Evolutionary conservation across 2,797 vertebrate genomes (phyloP).

Genomic region (Pangasius mekongensis): DNA sequence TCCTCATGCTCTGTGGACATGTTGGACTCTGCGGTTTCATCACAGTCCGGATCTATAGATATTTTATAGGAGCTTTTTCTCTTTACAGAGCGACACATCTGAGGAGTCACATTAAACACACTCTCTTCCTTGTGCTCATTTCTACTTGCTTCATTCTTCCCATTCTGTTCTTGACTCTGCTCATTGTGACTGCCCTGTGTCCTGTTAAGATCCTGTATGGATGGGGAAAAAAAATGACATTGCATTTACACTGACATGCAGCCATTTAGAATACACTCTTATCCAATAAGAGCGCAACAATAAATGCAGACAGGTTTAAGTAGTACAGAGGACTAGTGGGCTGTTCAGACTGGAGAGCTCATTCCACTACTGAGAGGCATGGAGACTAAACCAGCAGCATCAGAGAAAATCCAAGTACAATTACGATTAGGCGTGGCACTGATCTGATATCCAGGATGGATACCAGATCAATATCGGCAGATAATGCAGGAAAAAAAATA

Average conservation of each 20-base stretch:
- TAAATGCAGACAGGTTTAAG: neutral
- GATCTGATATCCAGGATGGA: neutral
- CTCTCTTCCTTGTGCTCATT: neutral
- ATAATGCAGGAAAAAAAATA: neutral
- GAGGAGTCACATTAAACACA: conserved; percentile 2
- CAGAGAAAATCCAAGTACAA: neutral
- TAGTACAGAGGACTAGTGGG: neutral
- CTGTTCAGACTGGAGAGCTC: neutral
- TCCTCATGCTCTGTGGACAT: conserved; percentile 32
- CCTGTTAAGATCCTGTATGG: conserved; percentile 27
- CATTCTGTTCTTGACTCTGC: neutral
- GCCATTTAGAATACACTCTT: neutral
- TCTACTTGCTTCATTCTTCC: conserved; percentile 7
- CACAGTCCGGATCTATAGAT: conserved; percentile 56
- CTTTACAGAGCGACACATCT: conserved; percentile 22
- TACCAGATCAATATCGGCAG: neutral
- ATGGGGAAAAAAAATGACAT: neutral
- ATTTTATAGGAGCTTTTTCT: conserved; percentile 57
- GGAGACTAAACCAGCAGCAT: neutral
- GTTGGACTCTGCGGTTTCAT: conserved; percentile 43
- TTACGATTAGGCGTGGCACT: neutral
- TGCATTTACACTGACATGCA: neutral
- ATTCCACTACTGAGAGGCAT: neutral
- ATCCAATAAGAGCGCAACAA: neutral
- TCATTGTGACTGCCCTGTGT: neutral